Evolutionary conservation across 2,113 vertebrate species (phyloP), one percentile per base, ranked within the genome.

Genomic region (Oceanodroma tethys): DNA sequence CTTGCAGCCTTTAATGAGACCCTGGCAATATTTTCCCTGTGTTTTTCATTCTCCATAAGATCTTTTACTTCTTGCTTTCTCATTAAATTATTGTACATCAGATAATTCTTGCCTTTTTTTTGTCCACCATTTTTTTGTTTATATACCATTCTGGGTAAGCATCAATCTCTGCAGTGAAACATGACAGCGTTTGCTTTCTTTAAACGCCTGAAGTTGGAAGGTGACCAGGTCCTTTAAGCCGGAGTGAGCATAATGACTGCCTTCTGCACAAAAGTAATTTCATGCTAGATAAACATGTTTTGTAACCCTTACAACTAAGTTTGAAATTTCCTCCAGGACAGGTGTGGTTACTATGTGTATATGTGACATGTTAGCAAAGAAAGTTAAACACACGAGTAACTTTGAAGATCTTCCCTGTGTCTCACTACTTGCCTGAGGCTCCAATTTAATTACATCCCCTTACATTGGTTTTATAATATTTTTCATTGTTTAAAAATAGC

Each of bases 51-150:
- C 42, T 76, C 26, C 2, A 2, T 3, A 16, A 6, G 34, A 23
- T 18, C 18, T 74, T 78, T 18, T 9, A 1, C 20, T n/a, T 13
- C 17, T 32, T 59, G 19, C 12, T 58, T 62, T 25, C 60, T 74
- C 74, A 95, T 88, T 97, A 97, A 97, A 96, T 16, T 7, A 0
- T 13, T 18, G 9, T 26, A 79, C 96, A 96, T 88, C 66, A 74
- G 62, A 81, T 42, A 42, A 42, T 84, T 6, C 15, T 18, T 52
- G 50, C n/a, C 22, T 25, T 60, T 52, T 78, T 74, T 58, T 40
- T 32, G 8, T 11, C 16, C 8, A 2, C 13, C 2, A 6, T 53
- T 56, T n/a, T n/a, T 40, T 38, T 70, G 21, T 30, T 76, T 42
- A 42, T 25, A 18, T 25, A 20, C 20, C 14, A 1, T 32, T 45